phyloP scores from a whole-genome alignment of 2,113 vertebrate species.

The Vulpes vulpes region DNA sequence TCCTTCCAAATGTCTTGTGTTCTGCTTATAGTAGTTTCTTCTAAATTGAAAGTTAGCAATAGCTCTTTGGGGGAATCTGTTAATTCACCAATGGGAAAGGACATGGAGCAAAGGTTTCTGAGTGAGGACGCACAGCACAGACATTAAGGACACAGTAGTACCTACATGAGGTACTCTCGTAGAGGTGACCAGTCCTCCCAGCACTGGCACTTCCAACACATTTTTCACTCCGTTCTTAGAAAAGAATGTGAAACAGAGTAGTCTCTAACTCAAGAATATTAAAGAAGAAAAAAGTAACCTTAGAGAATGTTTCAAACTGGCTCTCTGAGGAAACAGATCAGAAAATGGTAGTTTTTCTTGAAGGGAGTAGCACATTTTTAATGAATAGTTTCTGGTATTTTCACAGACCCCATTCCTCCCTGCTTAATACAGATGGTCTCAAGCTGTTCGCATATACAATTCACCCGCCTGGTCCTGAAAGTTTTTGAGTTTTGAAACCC shows the following conservation, averaged over 20 bases:
- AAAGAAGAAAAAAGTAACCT: neutral
- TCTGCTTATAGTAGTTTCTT: neutral
- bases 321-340: neutral
- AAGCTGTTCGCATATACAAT: neutral
- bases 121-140: too few species aligned
- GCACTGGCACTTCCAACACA: neutral
- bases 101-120: neutral
- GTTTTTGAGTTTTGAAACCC: neutral
- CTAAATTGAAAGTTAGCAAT: neutral
- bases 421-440: neutral
- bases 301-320: neutral
- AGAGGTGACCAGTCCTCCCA: neutral
- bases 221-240: neutral
- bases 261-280: neutral
- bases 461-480: neutral
- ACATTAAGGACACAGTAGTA: too few species aligned
- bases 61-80: neutral
- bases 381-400: neutral
- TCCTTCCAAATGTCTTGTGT: neutral
- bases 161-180: neutral
- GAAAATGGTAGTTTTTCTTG: neutral
- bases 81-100: neutral
- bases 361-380: neutral
- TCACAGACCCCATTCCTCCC: neutral
- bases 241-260: neutral